These are phyloP conservation scores for Scleropages formosus DNA, from an alignment of 2,797 vertebrate species.

Conservation along the genomic window DNA sequence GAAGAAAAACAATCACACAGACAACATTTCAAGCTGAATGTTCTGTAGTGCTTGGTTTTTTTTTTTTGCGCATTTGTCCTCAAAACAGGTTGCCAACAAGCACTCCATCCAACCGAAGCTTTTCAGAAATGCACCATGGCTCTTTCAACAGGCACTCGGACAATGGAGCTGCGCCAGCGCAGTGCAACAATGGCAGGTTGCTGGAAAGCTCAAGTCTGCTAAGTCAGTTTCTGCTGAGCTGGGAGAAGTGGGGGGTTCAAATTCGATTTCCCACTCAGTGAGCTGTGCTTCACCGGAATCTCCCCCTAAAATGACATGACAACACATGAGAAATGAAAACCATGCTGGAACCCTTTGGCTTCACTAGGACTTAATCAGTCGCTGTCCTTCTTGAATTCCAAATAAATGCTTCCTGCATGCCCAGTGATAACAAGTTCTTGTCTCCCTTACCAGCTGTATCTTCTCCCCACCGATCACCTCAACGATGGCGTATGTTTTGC, in stretches of 20 bases:
- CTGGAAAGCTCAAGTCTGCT: background rate
- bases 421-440: too few species aligned
- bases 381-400: background rate
- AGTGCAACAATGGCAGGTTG: background rate
- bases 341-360: too few species aligned
- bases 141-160: background rate
- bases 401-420: background rate
- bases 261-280: background rate
- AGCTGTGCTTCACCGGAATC: background rate
- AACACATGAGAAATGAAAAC: background rate
- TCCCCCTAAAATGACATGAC: background rate
- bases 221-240: background rate
- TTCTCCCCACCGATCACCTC: constrained; percentile 77
- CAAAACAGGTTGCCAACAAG: background rate
- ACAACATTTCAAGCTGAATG: background rate
- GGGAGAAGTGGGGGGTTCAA: background rate
- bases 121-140: constrained; percentile 6
- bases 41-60: background rate
- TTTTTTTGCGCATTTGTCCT: too few species aligned
- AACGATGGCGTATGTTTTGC: constrained; percentile 75
- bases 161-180: background rate
- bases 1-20: background rate
- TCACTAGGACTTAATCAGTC: background rate
- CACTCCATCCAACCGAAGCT: background rate
- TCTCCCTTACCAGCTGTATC: constrained; percentile 73